Evolutionary conservation across 2,113 vertebrate genomes (phyloP).

Genomic region (Scytalopus superciliaris): DNA sequence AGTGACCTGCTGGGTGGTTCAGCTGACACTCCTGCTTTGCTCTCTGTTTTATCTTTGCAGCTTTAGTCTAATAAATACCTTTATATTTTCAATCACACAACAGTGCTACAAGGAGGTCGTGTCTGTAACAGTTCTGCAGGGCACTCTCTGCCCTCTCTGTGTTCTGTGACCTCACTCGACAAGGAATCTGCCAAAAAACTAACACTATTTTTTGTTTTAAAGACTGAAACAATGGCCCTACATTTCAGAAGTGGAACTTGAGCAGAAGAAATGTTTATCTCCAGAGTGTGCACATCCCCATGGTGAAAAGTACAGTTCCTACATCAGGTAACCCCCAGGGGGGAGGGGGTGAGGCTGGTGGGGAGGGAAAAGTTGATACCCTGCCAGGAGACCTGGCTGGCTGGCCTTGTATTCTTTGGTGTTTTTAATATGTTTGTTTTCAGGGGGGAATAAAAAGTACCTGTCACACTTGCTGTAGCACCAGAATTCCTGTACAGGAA

Average conservation of each 20-base stretch:
- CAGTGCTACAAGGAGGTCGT: neutral
- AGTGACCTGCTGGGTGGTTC: neutral
- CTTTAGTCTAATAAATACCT: neutral
- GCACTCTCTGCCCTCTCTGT: neutral
- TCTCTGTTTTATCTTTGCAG: neutral
- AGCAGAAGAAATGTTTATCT: constrained; percentile 43
- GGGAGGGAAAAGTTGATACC: neutral
- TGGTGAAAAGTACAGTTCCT: neutral
- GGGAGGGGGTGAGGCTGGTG: neutral
- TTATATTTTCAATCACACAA: neutral
- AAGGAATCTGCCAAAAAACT: neutral
- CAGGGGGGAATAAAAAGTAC: neutral
- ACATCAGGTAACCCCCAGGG: constrained; percentile 46
- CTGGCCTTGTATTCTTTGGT: neutral
- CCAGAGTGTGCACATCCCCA: neutral
- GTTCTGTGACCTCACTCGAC: neutral
- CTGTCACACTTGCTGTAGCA: neutral
- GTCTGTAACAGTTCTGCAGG: neutral
- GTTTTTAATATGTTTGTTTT: neutral
- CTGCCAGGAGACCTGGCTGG: neutral
- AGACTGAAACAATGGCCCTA: neutral
- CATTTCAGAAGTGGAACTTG: constrained; percentile 35
- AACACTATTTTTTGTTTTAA: constrained; percentile 3
- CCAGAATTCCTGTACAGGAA: neutral
- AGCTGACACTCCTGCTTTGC: neutral